Conservation (phyloP, 1,140 invertebrate species). For the Drosophila lacteicornis region DNA sequence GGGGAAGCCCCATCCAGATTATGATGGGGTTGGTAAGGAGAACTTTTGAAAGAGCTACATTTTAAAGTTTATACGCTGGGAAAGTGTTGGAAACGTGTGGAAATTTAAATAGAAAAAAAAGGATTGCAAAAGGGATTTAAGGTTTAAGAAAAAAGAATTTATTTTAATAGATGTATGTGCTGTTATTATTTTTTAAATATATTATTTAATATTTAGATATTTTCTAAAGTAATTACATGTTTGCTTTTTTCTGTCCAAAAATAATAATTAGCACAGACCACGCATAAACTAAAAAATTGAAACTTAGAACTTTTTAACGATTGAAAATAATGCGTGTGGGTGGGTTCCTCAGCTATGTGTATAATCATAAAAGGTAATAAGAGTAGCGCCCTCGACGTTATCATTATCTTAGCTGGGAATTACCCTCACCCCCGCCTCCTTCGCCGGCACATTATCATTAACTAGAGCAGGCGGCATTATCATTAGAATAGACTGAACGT, state of each 20-base stretch:
- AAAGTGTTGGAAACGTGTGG: background rate
- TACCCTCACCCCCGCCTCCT: slow-evolving; percentile 14
- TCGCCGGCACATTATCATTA: slow-evolving; percentile 45
- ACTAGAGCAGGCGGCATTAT: slow-evolving; percentile 35
- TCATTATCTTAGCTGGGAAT: slow-evolving; percentile 39
- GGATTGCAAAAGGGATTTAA: too few species aligned
- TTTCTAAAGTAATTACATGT: too few species aligned
- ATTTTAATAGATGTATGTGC: too few species aligned
- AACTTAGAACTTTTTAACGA: slow-evolving; percentile 31
- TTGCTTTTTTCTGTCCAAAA: background rate
- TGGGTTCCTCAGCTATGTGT: background rate
- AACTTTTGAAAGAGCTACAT: background rate
- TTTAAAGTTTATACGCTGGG: slow-evolving; percentile 1
- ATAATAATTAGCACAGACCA: background rate
- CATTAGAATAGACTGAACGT: slow-evolving; percentile 49
- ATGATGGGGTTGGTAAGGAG: slow-evolving; percentile 9
- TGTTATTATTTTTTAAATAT: too few species aligned
- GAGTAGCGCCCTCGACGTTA: slow-evolving; percentile 35
- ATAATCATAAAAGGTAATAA: slow-evolving; percentile 40
- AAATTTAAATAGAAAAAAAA: background rate
- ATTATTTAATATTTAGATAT: too few species aligned
- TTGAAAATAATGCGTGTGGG: slow-evolving; percentile 26
- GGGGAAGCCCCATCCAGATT: slow-evolving; percentile 32
- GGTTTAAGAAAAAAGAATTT: too few species aligned
- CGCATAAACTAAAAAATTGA: slow-evolving; percentile 15